Evolutionary conservation across 2,113 vertebrate genomes (phyloP).

Genomic region (Stegostoma tigrinum): DNA sequence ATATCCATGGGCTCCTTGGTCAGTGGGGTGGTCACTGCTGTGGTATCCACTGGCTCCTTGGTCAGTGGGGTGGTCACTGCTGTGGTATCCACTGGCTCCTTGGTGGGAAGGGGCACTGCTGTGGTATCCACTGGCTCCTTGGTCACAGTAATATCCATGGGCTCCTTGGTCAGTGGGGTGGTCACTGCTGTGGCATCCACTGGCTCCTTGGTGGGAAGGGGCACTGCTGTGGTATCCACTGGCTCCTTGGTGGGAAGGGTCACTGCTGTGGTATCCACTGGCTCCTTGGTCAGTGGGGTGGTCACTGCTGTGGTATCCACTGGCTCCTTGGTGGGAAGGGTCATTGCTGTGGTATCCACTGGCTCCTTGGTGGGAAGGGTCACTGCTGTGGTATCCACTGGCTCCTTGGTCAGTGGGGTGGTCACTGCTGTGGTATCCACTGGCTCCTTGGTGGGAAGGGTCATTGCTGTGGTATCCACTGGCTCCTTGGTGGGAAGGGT

Average conservation of each 20-base stretch:
- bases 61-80: background rate
- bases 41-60: background rate
- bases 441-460: background rate
- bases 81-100: background rate
- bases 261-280: fast-evolving
- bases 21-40: background rate
- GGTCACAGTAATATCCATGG: too few species aligned
- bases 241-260: too few species aligned
- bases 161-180: background rate
- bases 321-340: too few species aligned
- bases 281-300: too few species aligned
- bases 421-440: background rate
- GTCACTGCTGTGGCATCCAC: background rate
- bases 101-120: background rate
- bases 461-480: too few species aligned
- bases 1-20: background rate
- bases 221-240: background rate
- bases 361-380: background rate
- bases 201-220: background rate
- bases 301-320: background rate
- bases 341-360: too few species aligned
- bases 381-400: background rate
- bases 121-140: background rate
- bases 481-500: too few species aligned
- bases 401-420: background rate